Evolutionary conservation across 2,113 vertebrate genomes (phyloP).

Genomic region (Stomatorhinus ivindoensis): DNA sequence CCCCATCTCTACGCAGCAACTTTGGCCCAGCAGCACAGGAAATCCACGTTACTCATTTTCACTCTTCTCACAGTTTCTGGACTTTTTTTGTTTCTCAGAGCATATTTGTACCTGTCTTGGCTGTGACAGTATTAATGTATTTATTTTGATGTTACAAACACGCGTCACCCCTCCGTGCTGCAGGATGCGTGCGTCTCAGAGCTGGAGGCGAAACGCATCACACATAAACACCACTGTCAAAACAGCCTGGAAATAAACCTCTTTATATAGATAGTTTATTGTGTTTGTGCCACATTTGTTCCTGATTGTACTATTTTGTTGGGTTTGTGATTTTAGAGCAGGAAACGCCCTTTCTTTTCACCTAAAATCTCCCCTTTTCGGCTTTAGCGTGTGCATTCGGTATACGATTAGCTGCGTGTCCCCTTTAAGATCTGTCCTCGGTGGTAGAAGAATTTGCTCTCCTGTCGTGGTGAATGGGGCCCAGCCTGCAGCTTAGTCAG

Average conservation of each 20-base stretch:
- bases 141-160: neutral
- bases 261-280: neutral
- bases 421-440: conserved; percentile 41
- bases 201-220: neutral
- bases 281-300: neutral
- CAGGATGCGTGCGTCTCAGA: neutral
- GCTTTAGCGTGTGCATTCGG: neutral
- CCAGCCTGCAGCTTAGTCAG: conserved; percentile 73
- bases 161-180: neutral
- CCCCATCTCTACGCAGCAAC: neutral
- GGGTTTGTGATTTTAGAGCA: neutral
- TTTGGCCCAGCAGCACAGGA: neutral
- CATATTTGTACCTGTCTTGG: neutral
- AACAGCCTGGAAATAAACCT: neutral
- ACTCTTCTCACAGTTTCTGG: neutral
- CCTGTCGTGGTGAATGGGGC: conserved; percentile 46
- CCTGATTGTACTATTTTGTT: neutral
- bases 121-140: conserved; percentile 3
- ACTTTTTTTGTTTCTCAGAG: neutral
- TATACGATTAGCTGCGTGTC: conserved; percentile 27
- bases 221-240: neutral
- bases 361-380: neutral
- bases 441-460: conserved; percentile 45
- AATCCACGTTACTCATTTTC: neutral
- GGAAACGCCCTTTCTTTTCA: neutral